phyloP scores from a whole-genome alignment of 2,113 vertebrate species.

The Trachemys scripta region DNA sequence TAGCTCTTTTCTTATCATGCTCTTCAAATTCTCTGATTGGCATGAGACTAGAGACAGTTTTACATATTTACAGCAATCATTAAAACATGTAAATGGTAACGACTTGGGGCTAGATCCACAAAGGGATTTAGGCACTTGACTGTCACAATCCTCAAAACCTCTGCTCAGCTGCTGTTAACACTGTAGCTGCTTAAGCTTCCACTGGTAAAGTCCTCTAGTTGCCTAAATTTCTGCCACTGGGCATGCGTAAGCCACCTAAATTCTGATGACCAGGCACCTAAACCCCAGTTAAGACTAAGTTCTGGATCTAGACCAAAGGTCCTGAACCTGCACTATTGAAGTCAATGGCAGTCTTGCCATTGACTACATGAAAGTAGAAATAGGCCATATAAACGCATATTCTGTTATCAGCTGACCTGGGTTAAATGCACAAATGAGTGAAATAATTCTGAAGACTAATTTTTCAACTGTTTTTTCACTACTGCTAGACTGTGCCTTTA shows the following conservation, averaged over 20 bases:
- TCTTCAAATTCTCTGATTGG: background rate
- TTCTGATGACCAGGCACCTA: background rate
- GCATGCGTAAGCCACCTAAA: background rate
- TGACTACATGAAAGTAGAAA: background rate
- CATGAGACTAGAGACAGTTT: background rate
- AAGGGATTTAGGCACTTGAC: background rate
- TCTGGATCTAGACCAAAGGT: too few species aligned
- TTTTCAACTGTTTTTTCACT: background rate
- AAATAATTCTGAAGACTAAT: background rate
- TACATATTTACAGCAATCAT: background rate
- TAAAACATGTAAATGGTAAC: background rate
- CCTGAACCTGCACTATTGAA: background rate
- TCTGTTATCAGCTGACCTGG: accelerated
- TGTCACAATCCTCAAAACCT: too few species aligned
- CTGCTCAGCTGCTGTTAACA: background rate
- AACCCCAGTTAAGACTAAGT: background rate
- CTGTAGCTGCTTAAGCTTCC: background rate
- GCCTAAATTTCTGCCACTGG: background rate
- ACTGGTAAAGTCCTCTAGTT: background rate
- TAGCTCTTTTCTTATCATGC: background rate
- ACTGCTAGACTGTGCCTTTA: background rate
- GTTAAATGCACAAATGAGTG: accelerated
- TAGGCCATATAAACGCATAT: accelerated
- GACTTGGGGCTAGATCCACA: background rate
- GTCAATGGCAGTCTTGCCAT: background rate